Percentiles rank a stretch among this genome's conserved stretches.
Conservation (phyloP, 2,113 vertebrate species). For the Gymnorhina tibicen region DNA sequence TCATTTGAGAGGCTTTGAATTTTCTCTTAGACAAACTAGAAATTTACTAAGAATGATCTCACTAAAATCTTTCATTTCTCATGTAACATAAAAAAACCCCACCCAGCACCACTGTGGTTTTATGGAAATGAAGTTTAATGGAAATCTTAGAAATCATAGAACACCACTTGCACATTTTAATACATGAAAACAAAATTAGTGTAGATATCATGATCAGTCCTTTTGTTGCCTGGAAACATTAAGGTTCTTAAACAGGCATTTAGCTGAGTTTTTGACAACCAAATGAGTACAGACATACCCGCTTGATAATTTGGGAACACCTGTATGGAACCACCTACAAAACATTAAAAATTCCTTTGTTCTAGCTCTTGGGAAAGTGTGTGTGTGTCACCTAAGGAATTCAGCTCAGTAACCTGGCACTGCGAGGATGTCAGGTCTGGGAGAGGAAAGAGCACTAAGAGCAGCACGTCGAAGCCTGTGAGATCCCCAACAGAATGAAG, state of each 20-base stretch:
- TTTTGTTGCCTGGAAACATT: background rate
- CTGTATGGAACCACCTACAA: background rate
- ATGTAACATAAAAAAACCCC: background rate
- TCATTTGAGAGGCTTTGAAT: background rate
- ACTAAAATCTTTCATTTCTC: background rate
- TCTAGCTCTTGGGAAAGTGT: background rate
- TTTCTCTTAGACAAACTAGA: background rate
- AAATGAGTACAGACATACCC: background rate
- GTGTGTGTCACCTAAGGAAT: background rate
- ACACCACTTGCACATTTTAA: background rate
- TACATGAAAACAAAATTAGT: background rate
- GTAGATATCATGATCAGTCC: background rate
- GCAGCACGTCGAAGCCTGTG: accelerated
- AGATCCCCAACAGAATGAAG: background rate
- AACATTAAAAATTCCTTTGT: background rate
- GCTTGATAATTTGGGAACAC: background rate
- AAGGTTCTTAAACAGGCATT: background rate
- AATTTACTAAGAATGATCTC: background rate
- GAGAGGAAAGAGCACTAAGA: background rate
- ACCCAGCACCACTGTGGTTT: background rate
- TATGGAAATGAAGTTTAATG: background rate
- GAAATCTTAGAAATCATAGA: background rate
- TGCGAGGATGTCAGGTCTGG: accelerated
- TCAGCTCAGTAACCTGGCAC: accelerated
- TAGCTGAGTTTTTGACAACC: background rate